Evolutionary conservation across 2,888 invertebrate genomes (phyloP).

Genomic region (Nymphalis c-album): DNA sequence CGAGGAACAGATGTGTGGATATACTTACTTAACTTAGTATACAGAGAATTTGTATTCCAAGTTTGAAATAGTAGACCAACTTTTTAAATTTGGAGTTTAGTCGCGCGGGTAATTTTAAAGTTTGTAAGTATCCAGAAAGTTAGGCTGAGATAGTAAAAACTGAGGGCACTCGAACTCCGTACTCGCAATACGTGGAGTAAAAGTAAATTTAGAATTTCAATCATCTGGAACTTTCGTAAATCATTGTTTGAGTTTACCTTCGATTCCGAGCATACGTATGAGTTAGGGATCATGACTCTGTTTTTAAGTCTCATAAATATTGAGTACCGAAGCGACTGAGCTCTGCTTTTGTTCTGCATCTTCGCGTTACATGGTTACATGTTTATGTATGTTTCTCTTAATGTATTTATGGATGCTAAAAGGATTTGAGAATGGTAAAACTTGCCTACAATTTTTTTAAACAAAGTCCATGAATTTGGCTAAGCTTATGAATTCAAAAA

Average conservation of each 20-base stretch:
- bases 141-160: slow-evolving; percentile 18
- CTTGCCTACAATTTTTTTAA: neutral
- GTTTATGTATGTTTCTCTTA: slow-evolving; percentile 1
- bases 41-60: slow-evolving; percentile 29
- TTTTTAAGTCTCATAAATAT: slow-evolving; percentile 9
- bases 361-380: neutral
- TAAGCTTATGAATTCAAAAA: too few relatives aligned
- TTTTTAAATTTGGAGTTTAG: slow-evolving; percentile 35
- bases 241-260: neutral
- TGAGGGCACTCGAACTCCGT: slow-evolving; percentile 2
- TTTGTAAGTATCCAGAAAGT: slow-evolving; percentile 20
- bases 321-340: neutral
- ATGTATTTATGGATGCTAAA: slow-evolving; percentile 1
- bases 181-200: neutral
- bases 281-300: neutral
- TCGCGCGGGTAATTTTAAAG: slow-evolving; percentile 36
- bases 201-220: neutral
- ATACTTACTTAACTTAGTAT: neutral
- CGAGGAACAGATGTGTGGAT: slow-evolving; percentile 3
- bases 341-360: slow-evolving; percentile 1
- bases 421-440: neutral
- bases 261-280: too few relatives aligned
- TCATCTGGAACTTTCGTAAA: neutral
- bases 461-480: neutral
- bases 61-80: slow-evolving; percentile 22